Base-by-base conservation (phyloP, 1,140 invertebrate genomes). In the Medauroidea extradentata region DNA sequence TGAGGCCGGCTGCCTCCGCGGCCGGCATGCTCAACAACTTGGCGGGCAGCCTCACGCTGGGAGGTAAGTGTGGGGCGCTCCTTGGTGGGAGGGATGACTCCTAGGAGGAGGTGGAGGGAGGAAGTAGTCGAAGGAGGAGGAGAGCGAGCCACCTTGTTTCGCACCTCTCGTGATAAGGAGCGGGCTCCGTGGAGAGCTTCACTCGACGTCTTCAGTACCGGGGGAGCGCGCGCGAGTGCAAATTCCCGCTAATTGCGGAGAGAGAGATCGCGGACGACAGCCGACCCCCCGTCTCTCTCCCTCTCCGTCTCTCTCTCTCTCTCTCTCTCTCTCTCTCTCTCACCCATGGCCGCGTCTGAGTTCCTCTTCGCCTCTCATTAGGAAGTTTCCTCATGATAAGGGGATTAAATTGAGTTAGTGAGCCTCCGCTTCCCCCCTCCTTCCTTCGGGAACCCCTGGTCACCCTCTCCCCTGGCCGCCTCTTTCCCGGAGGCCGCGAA, bases 21-120 rank as follows among this genome's bases (percentile, higher is more conserved):
- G n/a, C 29, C 29, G 29, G 29, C 29, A 71, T 71, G 69, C 67
- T 71, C 62, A 71, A 71, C 64, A 69, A 71, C 59, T 55, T 71
- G 51, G 65, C 16, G 5, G 29, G 29, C 29, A 11, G 29, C 29
- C 29, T 34, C 29, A 11, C 29, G 29, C 29, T 34, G 29, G 48
- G 55, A 49, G 55, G 55, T 57, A 39, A 57, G 55, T 13, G 16
- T 13, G 18, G 27, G 25, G 24, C n/a, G n/a, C n/a, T n/a, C n/a
- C 14, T 16, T 21, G 24, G 7, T 53, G 18, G 21, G 23, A 21
- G 23, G 29, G 27, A 19, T n/a, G 11, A 57, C 19, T 56, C 39
- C 53, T 39, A 56, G 24, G 53, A 56, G 42, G 29, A 11, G 4
- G 29, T 34, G 29, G 29, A 4, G 29, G 29, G 29, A 11, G 29